Evolutionary conservation across 2,797 vertebrate species (phyloP).

Genomic region (Brotogeris chrysoptera): DNA sequence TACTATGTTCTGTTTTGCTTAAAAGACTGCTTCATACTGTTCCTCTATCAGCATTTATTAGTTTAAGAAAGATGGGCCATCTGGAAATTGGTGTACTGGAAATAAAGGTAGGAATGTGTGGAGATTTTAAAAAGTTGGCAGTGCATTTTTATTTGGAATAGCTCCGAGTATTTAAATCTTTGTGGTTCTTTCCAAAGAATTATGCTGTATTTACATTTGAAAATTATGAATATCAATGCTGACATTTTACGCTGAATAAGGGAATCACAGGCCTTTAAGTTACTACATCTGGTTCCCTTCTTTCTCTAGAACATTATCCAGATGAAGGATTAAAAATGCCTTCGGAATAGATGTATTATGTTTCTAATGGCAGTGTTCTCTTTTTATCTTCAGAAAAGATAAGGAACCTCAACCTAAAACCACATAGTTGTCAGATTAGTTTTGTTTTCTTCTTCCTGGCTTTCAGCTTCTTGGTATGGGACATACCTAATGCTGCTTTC

Average conservation of each 20-base stretch:
- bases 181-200: neutral
- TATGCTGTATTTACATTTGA: neutral
- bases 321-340: neutral
- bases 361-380: neutral
- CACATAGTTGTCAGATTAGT: fast-evolving
- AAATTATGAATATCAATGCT: neutral
- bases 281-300: neutral
- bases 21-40: neutral
- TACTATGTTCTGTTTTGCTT: neutral
- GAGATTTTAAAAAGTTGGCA: neutral
- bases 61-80: neutral
- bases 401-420: neutral
- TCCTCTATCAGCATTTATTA: neutral
- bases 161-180: neutral
- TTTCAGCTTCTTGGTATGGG: neutral
- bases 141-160: neutral
- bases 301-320: neutral
- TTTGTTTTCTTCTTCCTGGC: neutral
- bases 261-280: neutral
- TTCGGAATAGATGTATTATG: neutral
- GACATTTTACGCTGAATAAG: neutral
- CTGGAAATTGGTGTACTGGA: neutral
- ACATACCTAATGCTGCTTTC: neutral
- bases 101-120: neutral
- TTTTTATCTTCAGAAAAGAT: neutral